phyloP scores from a whole-genome alignment of 1,140 invertebrate genomes.

The Zaprionus lachaisei region DNA sequence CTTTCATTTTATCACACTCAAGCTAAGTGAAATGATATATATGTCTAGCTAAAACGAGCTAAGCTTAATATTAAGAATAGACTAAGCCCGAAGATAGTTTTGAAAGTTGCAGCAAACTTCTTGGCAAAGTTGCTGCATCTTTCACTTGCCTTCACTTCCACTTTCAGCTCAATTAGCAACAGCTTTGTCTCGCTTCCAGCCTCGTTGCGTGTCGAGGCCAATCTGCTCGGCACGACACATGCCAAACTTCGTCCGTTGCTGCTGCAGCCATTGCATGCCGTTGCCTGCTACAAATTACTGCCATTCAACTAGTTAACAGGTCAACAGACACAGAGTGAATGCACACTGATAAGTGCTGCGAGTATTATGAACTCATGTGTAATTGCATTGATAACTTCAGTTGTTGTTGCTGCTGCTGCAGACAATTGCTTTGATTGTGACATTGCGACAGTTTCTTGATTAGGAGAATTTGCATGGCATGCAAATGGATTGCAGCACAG shows the following conservation, averaged over 20 bases:
- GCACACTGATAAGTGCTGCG: slow-evolving; percentile 6
- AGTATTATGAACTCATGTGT: slow-evolving; percentile 63
- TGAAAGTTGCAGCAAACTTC: background rate
- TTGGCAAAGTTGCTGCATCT: slow-evolving; percentile 1
- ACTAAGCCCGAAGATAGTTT: background rate
- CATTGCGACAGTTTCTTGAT: slow-evolving; percentile 5
- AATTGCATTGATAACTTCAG: slow-evolving; percentile 65
- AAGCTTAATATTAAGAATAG: background rate
- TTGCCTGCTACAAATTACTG: slow-evolving; percentile 53
- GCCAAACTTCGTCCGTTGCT: slow-evolving; percentile 23
- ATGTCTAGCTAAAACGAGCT: background rate
- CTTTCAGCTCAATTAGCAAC: slow-evolving; percentile 49
- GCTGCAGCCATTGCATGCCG: background rate
- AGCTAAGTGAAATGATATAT: background rate
- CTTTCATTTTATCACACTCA: background rate
- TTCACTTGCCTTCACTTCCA: slow-evolving; percentile 1
- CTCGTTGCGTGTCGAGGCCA: slow-evolving; percentile 13
- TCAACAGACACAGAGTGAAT: slow-evolving; percentile 1
- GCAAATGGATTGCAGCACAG: background rate
- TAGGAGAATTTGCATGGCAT: slow-evolving; percentile 21
- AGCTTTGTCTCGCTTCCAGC: slow-evolving; percentile 49
- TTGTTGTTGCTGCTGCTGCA: slow-evolving; percentile 12
- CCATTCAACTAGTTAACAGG: slow-evolving; percentile 42
- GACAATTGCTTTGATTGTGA: slow-evolving; percentile 30
- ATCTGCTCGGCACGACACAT: slow-evolving; percentile 47